Percentiles rank a stretch among this genome's conserved stretches.
phyloP scores from a whole-genome alignment of 2,888 invertebrate species.

The Xanthostigma xanthostigma region DNA sequence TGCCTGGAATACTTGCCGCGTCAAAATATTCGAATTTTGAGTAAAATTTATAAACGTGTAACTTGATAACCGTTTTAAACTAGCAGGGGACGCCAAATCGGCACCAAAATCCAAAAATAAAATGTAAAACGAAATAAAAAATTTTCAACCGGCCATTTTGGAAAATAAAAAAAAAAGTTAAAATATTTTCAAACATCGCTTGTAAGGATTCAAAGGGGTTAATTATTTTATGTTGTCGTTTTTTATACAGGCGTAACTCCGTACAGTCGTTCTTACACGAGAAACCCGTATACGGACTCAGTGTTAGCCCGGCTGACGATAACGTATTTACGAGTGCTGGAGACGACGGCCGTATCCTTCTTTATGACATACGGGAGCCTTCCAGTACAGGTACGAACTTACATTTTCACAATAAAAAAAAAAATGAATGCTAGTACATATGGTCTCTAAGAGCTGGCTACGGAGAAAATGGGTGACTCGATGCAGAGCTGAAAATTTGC shows the following conservation, averaged over 20 bases:
- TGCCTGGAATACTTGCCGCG: no score
- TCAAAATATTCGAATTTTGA: no score
- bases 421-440: no score
- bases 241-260: slow-evolving; percentile 33
- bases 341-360: slow-evolving; percentile 75
- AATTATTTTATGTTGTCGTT: slow-evolving; percentile 3
- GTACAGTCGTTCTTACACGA: slow-evolving; percentile 69
- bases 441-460: no score
- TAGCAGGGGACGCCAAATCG: no score
- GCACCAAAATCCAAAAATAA: no score
- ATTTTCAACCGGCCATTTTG: not conserved
- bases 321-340: slow-evolving; percentile 78
- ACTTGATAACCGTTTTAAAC: not conserved
- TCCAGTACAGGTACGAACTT: slow-evolving; percentile 6
- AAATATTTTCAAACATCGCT: no score
- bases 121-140: no score
- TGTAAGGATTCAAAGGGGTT: no score
- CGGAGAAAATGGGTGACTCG: no score
- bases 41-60: no score
- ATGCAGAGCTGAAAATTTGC: no score
- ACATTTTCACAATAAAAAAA: not conserved
- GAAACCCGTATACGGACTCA: slow-evolving; percentile 80
- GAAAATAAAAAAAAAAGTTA: not conserved
- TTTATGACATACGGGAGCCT: slow-evolving; percentile 69
- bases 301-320: slow-evolving; percentile 72